Conservation (phyloP, 2,888 invertebrate species). For the Acronicta aceris region DNA sequence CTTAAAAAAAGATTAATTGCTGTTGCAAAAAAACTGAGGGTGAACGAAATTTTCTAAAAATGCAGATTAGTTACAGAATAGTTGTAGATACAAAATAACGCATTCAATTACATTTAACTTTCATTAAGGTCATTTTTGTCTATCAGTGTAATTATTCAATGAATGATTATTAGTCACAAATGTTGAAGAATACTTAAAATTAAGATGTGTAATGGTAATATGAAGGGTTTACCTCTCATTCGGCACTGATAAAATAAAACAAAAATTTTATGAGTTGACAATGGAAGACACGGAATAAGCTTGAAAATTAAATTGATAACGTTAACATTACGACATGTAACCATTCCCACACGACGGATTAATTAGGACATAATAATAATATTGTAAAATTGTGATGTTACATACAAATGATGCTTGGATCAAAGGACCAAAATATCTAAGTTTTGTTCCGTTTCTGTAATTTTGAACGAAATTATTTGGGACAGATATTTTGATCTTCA, state of each 20-base stretch:
- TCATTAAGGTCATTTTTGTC: no score
- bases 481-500: not conserved
- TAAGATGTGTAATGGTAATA: conserved; percentile 47
- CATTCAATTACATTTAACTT: no score
- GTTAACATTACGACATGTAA: conserved; percentile 37
- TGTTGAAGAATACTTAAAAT: not conserved
- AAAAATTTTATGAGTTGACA: conserved; percentile 72
- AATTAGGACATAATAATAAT: conserved; percentile 7
- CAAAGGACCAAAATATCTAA: not conserved
- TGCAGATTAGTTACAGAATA: no score
- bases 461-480: not conserved
- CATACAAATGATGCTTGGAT: not conserved
- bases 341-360: conserved; percentile 52
- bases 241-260: conserved; percentile 77
- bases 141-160: no score
- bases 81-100: no score
- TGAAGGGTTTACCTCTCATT: conserved; percentile 75
- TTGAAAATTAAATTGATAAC: conserved; percentile 65
- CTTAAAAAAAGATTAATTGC: no score
- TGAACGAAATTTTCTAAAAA: no score
- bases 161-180: no score
- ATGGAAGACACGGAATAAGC: conserved; percentile 75
- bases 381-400: not conserved
- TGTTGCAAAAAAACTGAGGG: no score
- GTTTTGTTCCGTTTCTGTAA: not conserved